phyloP scores from a whole-genome alignment of 2,113 vertebrate genomes.

The Brevimyrus niger region DNA sequence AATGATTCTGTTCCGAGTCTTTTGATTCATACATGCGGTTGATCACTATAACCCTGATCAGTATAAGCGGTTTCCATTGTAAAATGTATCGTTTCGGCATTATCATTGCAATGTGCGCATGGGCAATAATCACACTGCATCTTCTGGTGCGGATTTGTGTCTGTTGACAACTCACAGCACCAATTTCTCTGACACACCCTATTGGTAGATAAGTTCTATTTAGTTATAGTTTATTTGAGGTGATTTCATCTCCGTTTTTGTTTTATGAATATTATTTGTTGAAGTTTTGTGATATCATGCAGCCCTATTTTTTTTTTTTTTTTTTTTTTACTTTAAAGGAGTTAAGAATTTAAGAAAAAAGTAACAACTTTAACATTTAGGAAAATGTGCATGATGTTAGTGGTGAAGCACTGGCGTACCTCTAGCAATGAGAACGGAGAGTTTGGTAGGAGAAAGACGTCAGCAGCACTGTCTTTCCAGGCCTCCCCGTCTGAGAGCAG shows the following conservation, averaged over 20 bases:
- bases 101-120: background rate
- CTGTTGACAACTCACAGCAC: background rate
- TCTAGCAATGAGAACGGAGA: conserved; percentile 79
- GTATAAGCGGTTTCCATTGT: too few species aligned
- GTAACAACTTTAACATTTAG: background rate
- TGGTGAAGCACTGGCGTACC: conserved; percentile 52
- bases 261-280: background rate
- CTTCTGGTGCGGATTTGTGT: background rate
- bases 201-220: background rate
- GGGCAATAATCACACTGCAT: background rate
- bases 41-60: too few species aligned
- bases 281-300: background rate
- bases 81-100: background rate
- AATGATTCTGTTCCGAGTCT: too few species aligned
- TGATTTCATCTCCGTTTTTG: background rate
- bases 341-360: background rate
- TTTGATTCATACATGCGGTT: too few species aligned
- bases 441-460: conserved; percentile 79
- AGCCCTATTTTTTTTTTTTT: background rate
- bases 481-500: conserved; percentile 76
- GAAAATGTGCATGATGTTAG: background rate
- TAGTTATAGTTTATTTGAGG: background rate
- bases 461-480: conserved; percentile 87
- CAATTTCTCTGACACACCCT: background rate
- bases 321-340: background rate